Conservation (phyloP, 1,140 invertebrate genomes). For the Dendrolimus kikuchii region DNA sequence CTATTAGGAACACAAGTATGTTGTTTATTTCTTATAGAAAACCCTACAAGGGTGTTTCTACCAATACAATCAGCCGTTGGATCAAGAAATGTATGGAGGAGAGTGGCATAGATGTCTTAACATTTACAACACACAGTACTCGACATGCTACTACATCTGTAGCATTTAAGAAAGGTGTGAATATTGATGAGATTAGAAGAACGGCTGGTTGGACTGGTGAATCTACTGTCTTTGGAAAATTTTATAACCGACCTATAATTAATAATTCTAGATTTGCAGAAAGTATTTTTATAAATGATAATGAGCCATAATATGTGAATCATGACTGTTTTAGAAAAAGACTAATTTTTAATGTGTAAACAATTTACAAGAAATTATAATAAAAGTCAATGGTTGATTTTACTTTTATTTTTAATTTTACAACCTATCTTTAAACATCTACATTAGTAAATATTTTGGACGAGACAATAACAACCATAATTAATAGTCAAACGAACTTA, state of each 20-base stretch:
- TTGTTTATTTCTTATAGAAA: conserved; percentile 1
- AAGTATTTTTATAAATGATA: too few species aligned
- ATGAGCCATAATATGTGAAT: too few species aligned
- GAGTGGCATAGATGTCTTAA: conserved; percentile 25
- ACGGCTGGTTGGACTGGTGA: conserved; percentile 33
- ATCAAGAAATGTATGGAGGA: conserved; percentile 2
- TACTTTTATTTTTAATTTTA: too few species aligned
- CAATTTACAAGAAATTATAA: too few species aligned
- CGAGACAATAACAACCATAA: too few species aligned
- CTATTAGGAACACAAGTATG: not conserved
- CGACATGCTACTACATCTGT: conserved; percentile 39
- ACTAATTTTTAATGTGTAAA: too few species aligned
- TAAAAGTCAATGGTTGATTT: too few species aligned
- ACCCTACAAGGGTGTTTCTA: not conserved
- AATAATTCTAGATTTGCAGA: conserved; percentile 14
- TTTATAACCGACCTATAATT: conserved; percentile 27
- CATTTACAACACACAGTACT: conserved; percentile 33
- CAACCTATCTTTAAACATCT: too few species aligned
- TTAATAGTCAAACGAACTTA: too few species aligned
- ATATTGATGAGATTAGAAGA: conserved; percentile 25
- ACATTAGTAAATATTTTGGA: too few species aligned
- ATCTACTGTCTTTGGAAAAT: conserved; percentile 26
- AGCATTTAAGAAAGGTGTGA: conserved; percentile 21
- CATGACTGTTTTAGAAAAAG: too few species aligned
- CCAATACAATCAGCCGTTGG: conserved; percentile 1